Evolutionary conservation across 2,888 invertebrate species (phyloP), one percentile per base, ranked within the genome.

Genomic region (Coleophora deauratella): DNA sequence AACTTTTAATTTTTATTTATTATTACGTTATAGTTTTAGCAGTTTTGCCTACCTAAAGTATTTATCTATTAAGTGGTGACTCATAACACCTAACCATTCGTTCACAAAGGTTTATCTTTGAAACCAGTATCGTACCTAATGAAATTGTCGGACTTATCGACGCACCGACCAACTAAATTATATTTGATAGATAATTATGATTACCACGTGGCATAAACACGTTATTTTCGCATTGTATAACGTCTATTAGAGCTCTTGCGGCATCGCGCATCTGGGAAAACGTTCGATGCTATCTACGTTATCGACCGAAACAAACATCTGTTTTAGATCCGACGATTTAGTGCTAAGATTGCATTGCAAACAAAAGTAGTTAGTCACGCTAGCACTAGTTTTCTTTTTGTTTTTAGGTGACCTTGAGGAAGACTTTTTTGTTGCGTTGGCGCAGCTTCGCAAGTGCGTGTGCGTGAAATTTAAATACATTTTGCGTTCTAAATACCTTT

Each of bases 251-350:
- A 38, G 49, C 44, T 30, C 55, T 57, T 52, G 51, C 55, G 51
- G 52, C 50, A 60, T 50, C 51, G 52, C 50, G 59, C 50, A 50
- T 46, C 45, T 47, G 36, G 33, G 43, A 49, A 50, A 51, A 48
- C 51, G 42, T 50, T 49, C 46, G 45, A 50, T 44, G 78, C 79
- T 80, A 21, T 44, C 77, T 58, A 52, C 61, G 66, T 76, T 79
- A 80, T 75, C 59, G 72, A 65, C 64, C 66, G 66, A 53, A 75
- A 77, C 78, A 71, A 64, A 4, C 64, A 62, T 59, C 55, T 50
- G 49, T 49, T 52, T 62, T 63, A 51, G 62, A 59, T 66, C 58
- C 56, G 55, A 54, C 10, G 13, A 31, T 31, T 10, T 31, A 11
- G 28, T 38, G 43, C 37, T 43, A 51, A 54, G 51, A 52, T 53